phyloP scores from a whole-genome alignment of 1,140 invertebrate species.

The Bombus balteatus region DNA sequence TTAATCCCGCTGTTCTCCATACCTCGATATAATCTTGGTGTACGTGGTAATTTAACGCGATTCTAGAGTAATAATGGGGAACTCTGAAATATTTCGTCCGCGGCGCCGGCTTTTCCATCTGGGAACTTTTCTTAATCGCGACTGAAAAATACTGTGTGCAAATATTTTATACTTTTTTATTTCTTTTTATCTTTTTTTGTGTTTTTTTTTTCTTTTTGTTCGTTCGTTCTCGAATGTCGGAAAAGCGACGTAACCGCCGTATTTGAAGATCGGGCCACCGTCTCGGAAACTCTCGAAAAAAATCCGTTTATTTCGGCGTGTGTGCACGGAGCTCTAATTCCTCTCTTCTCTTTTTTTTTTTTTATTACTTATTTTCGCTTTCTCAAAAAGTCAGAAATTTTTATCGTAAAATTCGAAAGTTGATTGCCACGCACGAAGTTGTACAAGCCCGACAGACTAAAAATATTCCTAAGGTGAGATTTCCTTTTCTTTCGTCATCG shows the following conservation, averaged over 20 bases:
- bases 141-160: conserved; percentile 75
- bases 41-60: conserved; percentile 50
- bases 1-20: conserved; percentile 27
- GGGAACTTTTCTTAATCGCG: conserved; percentile 18
- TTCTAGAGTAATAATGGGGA: conserved; percentile 45
- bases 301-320: conserved; percentile 42
- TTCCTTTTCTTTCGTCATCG: conserved; percentile 32
- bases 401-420: conserved; percentile 66
- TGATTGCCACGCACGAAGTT: conserved; percentile 67
- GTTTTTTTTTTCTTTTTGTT: conserved; percentile 28
- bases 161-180: conserved; percentile 43
- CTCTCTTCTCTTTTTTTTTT: neutral
- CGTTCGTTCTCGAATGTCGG: conserved; percentile 61
- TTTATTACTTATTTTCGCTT: neutral
- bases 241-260: conserved; percentile 69
- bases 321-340: conserved; percentile 26
- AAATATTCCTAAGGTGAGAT: conserved; percentile 50
- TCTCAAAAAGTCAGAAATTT: conserved; percentile 38
- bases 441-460: conserved; percentile 56
- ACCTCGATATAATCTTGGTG: conserved; percentile 24
- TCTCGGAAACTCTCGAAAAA: conserved; percentile 23
- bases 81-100: conserved; percentile 48
- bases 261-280: conserved; percentile 25
- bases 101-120: conserved; percentile 41
- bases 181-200: conserved; percentile 4